phyloP scores from a whole-genome alignment of 1,140 invertebrate species.

The Stratiolaelaps scimitus region DNA sequence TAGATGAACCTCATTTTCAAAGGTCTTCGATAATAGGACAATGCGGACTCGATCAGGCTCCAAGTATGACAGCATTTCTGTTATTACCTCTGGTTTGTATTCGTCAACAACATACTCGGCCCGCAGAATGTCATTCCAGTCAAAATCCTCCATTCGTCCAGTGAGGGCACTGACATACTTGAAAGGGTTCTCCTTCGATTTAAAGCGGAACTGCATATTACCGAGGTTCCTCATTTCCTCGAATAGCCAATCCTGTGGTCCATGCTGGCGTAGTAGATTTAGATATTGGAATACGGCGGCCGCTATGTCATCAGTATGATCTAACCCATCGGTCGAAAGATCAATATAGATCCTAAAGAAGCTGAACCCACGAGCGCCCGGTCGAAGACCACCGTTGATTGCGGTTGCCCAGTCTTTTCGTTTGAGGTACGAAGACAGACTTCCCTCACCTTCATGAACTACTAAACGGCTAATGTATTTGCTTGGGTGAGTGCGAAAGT shows the following conservation, averaged over 20 bases:
- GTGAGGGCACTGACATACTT: constrained; percentile 55
- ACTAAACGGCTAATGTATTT: constrained; percentile 56
- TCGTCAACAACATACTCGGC: constrained; percentile 60
- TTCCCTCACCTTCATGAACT: constrained; percentile 88
- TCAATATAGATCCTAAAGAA: constrained; percentile 79
- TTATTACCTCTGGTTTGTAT: constrained; percentile 71
- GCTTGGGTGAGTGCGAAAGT: constrained; percentile 57
- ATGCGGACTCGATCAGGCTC: constrained; percentile 65
- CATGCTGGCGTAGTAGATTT: constrained; percentile 58
- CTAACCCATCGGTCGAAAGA: constrained; percentile 75
- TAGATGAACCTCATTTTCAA: constrained; percentile 47
- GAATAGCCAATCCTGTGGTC: constrained; percentile 73
- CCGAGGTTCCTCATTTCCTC: constrained; percentile 68
- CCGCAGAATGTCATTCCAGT: constrained; percentile 68
- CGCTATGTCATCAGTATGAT: constrained; percentile 71
- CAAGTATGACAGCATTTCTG: constrained; percentile 56
- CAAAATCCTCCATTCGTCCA: constrained; percentile 51
- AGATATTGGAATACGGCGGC: constrained; percentile 77
- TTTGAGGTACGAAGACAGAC: constrained; percentile 75
- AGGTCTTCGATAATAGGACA: constrained; percentile 58
- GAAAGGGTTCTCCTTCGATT: constrained; percentile 70
- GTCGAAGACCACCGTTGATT: constrained; percentile 59
- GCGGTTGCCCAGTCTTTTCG: constrained; percentile 71
- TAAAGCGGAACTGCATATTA: constrained; percentile 70
- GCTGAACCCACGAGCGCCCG: constrained; percentile 64